Conservation (phyloP, 2,797 vertebrate genomes). For the Helostoma temminkii region DNA sequence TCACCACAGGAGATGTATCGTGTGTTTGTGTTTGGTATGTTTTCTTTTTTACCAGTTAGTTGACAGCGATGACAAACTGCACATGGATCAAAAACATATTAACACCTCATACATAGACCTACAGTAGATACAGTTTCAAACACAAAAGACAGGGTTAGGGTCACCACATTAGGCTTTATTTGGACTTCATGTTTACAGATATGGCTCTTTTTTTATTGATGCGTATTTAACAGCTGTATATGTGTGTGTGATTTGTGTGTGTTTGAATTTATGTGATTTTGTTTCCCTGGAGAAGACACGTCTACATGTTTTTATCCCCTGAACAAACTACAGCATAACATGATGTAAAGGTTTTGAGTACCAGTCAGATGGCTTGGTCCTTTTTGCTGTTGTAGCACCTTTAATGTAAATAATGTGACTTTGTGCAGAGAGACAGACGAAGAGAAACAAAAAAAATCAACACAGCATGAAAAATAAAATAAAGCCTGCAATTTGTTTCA, state of each 20-base stretch:
- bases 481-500: conserved; percentile 55
- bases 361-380: conserved; percentile 52
- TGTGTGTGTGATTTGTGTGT: neutral
- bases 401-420: conserved; percentile 68
- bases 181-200: conserved; percentile 65
- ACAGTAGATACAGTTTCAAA: conserved; percentile 15
- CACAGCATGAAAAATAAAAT: conserved; percentile 51
- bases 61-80: neutral
- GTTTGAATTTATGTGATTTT: neutral
- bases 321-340: conserved; percentile 62
- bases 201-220: conserved; percentile 24
- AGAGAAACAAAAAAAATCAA: conserved; percentile 30
- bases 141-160: conserved; percentile 52
- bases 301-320: conserved; percentile 40
- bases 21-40: too few relatives aligned
- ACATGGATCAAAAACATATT: conserved; percentile 1
- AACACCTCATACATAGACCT: neutral
- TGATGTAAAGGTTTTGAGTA: conserved; percentile 49
- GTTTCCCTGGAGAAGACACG: conserved; percentile 15
- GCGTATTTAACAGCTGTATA: conserved; percentile 8
- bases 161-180: conserved; percentile 78
- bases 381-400: conserved; percentile 76
- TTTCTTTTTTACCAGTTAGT: neutral
- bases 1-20: too few relatives aligned
- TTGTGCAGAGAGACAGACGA: conserved; percentile 25